These are phyloP conservation scores for Bugulina stolonifera DNA, from an alignment of 2,888 invertebrate species.

Conservation along the genomic window DNA sequence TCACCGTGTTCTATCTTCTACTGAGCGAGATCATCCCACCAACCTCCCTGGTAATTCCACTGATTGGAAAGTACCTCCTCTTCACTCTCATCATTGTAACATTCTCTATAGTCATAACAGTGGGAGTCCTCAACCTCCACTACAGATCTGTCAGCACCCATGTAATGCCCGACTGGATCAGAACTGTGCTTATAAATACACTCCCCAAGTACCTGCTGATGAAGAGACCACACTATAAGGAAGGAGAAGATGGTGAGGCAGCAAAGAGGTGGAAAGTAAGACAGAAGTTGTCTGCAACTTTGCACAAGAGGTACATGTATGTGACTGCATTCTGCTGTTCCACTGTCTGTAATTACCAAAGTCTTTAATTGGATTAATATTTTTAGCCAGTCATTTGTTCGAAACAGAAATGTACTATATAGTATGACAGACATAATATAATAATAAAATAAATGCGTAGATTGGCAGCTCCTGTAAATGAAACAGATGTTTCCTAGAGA, in stretches of 20 bases:
- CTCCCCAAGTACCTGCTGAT: constrained; percentile 85
- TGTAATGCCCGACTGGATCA: constrained; percentile 96
- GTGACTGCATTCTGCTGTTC: too few species aligned
- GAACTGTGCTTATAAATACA: constrained; percentile 88
- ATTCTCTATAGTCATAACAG: constrained; percentile 55
- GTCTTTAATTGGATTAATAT: background rate
- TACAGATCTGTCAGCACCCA: constrained; percentile 97
- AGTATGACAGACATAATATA: too few species aligned
- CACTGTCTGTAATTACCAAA: too few species aligned
- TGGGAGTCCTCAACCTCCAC: constrained; percentile 68
- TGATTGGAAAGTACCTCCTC: constrained; percentile 67
- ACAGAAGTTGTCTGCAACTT: background rate
- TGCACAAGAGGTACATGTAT: background rate
- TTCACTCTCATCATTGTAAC: constrained; percentile 55
- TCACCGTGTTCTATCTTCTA: constrained; percentile 97
- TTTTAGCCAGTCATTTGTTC: too few species aligned
- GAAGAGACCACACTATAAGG: constrained; percentile 39
- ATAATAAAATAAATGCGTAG: too few species aligned
- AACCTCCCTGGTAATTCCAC: constrained; percentile 72
- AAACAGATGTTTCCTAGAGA: too few species aligned
- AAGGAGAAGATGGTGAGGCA: background rate
- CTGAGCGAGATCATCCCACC: constrained; percentile 94
- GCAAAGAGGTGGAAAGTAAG: background rate
- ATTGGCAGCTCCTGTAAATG: too few species aligned
- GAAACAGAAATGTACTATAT: too few species aligned